Evolutionary conservation across 2,888 invertebrate genomes (phyloP).

Genomic region (Colletes collaris): DNA sequence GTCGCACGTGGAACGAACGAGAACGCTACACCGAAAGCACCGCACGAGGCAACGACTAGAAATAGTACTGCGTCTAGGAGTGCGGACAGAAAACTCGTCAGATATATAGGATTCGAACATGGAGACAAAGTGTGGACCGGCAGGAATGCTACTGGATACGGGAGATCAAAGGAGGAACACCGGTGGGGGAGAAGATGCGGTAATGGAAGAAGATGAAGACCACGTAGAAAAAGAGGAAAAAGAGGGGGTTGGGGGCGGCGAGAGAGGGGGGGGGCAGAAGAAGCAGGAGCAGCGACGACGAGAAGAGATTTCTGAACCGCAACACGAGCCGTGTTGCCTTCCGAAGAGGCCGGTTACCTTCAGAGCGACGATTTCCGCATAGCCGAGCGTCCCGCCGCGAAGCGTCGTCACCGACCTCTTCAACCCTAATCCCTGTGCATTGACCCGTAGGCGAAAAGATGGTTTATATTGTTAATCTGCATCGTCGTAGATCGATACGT

Average conservation of each 20-base stretch:
- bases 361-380: constrained; percentile 98
- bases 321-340: constrained; percentile 68
- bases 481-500: constrained; percentile 54
- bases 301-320: constrained; percentile 62
- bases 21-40: constrained; percentile 81
- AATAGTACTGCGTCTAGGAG: constrained; percentile 52
- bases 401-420: constrained; percentile 97
- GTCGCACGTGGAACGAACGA: constrained; percentile 67
- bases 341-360: constrained; percentile 88
- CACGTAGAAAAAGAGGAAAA: constrained; percentile 26
- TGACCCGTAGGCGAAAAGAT: constrained; percentile 82
- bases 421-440: constrained; percentile 88
- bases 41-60: constrained; percentile 78
- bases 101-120: constrained; percentile 24
- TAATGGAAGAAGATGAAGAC: neutral
- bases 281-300: constrained; percentile 54
- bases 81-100: constrained; percentile 20
- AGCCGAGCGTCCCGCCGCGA: constrained; percentile 93
- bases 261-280: constrained; percentile 23
- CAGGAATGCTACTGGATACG: constrained; percentile 22
- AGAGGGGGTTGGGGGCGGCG: neutral
- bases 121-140: constrained; percentile 31
- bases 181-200: neutral
- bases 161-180: constrained; percentile 3
- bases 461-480: constrained; percentile 77